Conservation (phyloP, 2,113 vertebrate genomes). For the Dinomys branickii region DNA sequence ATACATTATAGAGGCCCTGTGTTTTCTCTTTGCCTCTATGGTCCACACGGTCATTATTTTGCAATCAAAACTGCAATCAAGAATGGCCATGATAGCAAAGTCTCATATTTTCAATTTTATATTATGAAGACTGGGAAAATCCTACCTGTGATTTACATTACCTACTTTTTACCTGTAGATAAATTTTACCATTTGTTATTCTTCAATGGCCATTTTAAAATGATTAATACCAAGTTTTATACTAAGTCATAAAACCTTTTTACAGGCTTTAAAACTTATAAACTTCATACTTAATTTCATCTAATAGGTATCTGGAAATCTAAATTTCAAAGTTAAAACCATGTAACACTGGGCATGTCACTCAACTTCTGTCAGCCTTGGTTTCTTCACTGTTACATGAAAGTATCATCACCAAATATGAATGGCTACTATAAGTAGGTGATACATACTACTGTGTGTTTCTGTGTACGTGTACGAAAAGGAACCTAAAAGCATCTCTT, state of each 20-base stretch:
- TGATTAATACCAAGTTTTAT: neutral
- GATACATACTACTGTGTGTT: neutral
- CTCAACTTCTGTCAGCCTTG: neutral
- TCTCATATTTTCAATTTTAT: slow-evolving; percentile 26
- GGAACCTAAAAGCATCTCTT: slow-evolving; percentile 1
- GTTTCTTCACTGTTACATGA: slow-evolving; percentile 49
- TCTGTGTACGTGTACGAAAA: slow-evolving; percentile 3
- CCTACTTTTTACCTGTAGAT: slow-evolving; percentile 36
- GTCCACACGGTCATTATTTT: neutral
- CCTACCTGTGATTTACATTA: neutral
- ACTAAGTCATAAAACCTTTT: slow-evolving; percentile 52
- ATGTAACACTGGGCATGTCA: neutral
- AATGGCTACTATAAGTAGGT: neutral
- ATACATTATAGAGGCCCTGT: neutral
- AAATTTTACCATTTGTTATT: slow-evolving; percentile 51
- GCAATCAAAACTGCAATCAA: slow-evolving; percentile 8
- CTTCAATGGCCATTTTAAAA: slow-evolving; percentile 34
- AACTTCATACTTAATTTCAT: slow-evolving; percentile 51
- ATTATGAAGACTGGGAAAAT: neutral
- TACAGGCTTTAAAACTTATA: slow-evolving; percentile 49
- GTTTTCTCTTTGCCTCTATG: neutral
- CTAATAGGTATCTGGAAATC: neutral
- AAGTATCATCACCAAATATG: slow-evolving; percentile 5
- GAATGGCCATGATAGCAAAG: neutral
- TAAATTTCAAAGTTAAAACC: slow-evolving; percentile 25